A percentile compares a stretch with the other conserved stretches of the same genome.
These are phyloP conservation scores for Typhlichthys eigenmanni DNA, from an alignment of 2,797 vertebrate genomes.

Conservation along the genomic window DNA sequence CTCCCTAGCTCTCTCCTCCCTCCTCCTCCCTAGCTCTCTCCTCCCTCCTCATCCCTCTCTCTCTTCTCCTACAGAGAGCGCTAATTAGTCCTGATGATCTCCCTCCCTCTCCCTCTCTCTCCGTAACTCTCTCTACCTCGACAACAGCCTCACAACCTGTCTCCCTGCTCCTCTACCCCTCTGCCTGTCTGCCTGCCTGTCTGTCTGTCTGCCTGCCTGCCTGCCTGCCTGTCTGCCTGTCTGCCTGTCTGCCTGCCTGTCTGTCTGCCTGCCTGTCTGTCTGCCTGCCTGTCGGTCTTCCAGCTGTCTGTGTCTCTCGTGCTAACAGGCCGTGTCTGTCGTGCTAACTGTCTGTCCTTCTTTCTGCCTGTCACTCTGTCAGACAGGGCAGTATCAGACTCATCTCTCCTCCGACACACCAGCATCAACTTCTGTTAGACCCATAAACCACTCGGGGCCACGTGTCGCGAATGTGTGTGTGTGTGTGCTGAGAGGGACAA, in stretches of 20 bases:
- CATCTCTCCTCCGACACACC: slow-evolving; percentile 91
- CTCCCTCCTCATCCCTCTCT: slow-evolving; percentile 23
- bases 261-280: not conserved
- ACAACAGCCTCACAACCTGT: not conserved
- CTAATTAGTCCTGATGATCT: not conserved
- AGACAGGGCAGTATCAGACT: slow-evolving; percentile 87
- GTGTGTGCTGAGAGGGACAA: slow-evolving; percentile 91
- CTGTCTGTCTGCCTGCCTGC: too few species aligned
- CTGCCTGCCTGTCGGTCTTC: not conserved
- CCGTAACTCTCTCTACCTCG: not conserved
- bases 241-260: not conserved
- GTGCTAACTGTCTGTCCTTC: not conserved
- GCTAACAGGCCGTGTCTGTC: not conserved
- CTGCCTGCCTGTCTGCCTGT: not conserved
- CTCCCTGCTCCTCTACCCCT: not conserved
- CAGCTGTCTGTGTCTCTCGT: not conserved
- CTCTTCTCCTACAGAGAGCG: not conserved
- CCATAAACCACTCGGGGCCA: slow-evolving; percentile 44
- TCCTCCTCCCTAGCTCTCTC: slow-evolving; percentile 16
- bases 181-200: too few species aligned
- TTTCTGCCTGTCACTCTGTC: slow-evolving; percentile 39
- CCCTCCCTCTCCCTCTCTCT: too few species aligned
- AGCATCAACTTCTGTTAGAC: slow-evolving; percentile 92
- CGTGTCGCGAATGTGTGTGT: slow-evolving; percentile 14
- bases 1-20: too few species aligned